phyloP scores from a whole-genome alignment of 2,113 vertebrate species.

The Archocentrus centrarchus region DNA sequence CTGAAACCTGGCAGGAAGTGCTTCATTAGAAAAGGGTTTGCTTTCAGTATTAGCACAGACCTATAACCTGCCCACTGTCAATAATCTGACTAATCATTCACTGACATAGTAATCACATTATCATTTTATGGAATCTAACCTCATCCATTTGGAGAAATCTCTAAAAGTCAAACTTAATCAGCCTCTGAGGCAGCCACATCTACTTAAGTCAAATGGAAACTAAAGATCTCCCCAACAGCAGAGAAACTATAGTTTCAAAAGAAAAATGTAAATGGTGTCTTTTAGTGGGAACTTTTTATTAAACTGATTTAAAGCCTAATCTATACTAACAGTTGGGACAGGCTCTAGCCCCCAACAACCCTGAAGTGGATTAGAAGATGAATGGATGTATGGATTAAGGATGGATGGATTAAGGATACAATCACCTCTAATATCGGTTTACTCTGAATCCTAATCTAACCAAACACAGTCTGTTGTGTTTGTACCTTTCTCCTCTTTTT shows the following conservation, averaged over 20 bases:
- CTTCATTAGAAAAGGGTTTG: neutral
- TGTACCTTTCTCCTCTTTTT: slow-evolving; percentile 51
- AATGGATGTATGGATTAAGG: too few species aligned
- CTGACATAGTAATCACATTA: neutral
- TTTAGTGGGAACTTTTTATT: neutral
- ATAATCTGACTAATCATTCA: neutral
- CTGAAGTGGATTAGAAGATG: neutral
- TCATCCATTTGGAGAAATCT: neutral
- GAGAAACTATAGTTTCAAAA: neutral
- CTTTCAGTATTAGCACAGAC: neutral
- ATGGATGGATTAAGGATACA: neutral
- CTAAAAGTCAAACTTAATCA: neutral
- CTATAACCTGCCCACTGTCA: neutral
- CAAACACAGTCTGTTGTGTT: neutral
- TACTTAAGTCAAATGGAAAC: neutral
- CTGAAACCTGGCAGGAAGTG: neutral
- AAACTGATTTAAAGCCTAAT: neutral
- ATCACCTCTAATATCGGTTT: neutral
- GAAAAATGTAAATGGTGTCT: too few species aligned
- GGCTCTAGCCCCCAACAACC: neutral
- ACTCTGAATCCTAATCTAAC: neutral
- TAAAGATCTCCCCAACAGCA: neutral
- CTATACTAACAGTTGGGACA: neutral
- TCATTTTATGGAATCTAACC: too few species aligned
- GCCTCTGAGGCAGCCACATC: neutral